Evolutionary conservation across 2,113 vertebrate genomes (phyloP), one percentile per base, ranked within the genome.

Genomic region (Circaetus gallicus): DNA sequence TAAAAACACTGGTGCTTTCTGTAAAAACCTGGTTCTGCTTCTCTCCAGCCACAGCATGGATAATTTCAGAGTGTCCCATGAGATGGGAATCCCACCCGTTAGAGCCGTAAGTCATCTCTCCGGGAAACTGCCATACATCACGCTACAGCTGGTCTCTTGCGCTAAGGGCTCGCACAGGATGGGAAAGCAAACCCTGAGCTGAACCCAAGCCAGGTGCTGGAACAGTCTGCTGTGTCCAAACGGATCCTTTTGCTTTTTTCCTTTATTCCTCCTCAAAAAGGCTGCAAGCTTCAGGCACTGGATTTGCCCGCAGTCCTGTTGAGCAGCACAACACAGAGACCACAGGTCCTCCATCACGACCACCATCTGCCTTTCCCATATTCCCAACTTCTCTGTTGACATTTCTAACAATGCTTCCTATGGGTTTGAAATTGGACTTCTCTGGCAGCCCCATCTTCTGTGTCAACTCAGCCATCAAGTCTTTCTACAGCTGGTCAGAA

Each of bases 121-220:
- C 3, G 11, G 77, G 72, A 47, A 43, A 7, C 1, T 2, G 43
- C 61, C 65, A 47, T 8, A 24, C 43, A 73, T 58, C 69, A 49
- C 2, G 7, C n/a, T 16, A 16, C 61, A 65, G 63, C 55, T 7
- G 18, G 18, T 10, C 52, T 49, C 70, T 7, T 2, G 69, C 5
- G 1, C 7, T 4, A 2, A 15, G 26, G 80, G 52, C 66, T 73
- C 2, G 7, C 1, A 2, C 58, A 10, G 78, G 65, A 29, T 8
- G 56, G 78, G 67, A 58, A 53, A 11, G 59, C 84, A 70, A 61
- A 50, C 11, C 53, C 32, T 1, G 31, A 50, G 53, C 74, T 15
- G 82, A 53, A 53, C 24, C 42, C 22, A 3, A 10, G 40, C 42
- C 82, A 31, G 69, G 77, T 9, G 52, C 53, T 6, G 25, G 45